These are phyloP conservation scores for Burhinus bistriatus DNA, from an alignment of 2,113 vertebrate species.

Conservation along the genomic window DNA sequence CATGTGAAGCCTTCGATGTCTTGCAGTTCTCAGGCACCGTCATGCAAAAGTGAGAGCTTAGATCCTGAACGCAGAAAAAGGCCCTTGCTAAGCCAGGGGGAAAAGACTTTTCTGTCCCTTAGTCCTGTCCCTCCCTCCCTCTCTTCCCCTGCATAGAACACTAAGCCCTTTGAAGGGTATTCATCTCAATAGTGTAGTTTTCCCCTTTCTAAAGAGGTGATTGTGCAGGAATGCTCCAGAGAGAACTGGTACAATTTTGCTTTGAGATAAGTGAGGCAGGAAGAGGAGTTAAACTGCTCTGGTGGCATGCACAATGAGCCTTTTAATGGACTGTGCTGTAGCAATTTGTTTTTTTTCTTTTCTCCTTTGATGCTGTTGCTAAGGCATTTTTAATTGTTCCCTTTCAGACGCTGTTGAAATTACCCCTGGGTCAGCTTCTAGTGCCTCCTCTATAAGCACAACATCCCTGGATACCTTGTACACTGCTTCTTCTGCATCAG, in stretches of 20 bases:
- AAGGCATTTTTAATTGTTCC: slow-evolving; percentile 62
- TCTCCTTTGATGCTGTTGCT: slow-evolving; percentile 57
- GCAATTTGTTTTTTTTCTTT: neutral
- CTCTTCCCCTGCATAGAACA: neutral
- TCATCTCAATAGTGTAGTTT: slow-evolving; percentile 25
- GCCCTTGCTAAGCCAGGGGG: neutral
- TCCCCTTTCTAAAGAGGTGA: slow-evolving; percentile 44
- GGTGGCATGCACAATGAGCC: slow-evolving; percentile 43
- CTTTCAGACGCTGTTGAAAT: slow-evolving; percentile 64
- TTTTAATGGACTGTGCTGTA: slow-evolving; percentile 24
- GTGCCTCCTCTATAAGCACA: slow-evolving; percentile 81
- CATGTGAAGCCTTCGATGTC: neutral
- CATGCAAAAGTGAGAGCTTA: neutral
- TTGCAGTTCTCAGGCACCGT: neutral
- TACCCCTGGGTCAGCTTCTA: slow-evolving; percentile 72
- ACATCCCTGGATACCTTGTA: slow-evolving; percentile 86
- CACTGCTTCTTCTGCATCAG: slow-evolving; percentile 80
- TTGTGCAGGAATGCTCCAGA: slow-evolving; percentile 46
- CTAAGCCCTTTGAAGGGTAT: slow-evolving; percentile 54
- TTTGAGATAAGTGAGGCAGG: slow-evolving; percentile 62
- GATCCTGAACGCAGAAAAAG: neutral
- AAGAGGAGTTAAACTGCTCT: slow-evolving; percentile 64
- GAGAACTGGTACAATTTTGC: slow-evolving; percentile 50
- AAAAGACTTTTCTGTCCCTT: neutral
- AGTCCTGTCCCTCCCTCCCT: neutral